A percentile compares a stretch with the other conserved stretches of the same genome.
Evolutionary conservation across 2,888 invertebrate species (phyloP).

Genomic region (Orthosia cruda): DNA sequence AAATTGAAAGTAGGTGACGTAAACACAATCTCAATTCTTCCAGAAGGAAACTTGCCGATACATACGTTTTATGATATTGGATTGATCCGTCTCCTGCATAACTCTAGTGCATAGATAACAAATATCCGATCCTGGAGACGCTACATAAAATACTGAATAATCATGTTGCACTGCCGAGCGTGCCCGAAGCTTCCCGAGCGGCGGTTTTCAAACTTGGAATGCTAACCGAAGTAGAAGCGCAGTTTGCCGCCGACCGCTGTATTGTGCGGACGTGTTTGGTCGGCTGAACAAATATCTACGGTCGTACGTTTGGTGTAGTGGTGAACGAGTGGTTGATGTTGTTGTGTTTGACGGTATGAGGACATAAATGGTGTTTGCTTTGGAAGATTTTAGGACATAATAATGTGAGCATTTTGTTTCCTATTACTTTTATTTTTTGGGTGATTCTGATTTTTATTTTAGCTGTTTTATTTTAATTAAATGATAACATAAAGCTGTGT

Average conservation of each 20-base stretch:
- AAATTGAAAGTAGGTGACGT: constrained; percentile 15
- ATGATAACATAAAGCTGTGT: background rate
- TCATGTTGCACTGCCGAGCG: constrained; percentile 74
- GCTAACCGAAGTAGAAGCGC: constrained; percentile 72
- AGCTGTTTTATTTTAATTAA: background rate
- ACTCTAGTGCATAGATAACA: constrained; percentile 70
- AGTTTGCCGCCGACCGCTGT: constrained; percentile 78
- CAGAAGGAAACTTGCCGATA: constrained; percentile 36
- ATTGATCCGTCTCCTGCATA: constrained; percentile 60
- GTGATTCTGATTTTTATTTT: background rate
- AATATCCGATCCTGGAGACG: constrained; percentile 63
- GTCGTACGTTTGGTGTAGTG: constrained; percentile 75
- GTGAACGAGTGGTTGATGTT: constrained; percentile 76
- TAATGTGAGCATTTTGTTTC: constrained; percentile 49
- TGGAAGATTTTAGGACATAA: constrained; percentile 57
- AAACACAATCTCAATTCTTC: constrained; percentile 35
- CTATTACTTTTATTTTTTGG: background rate
- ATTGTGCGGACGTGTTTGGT: constrained; percentile 69
- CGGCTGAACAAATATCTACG: constrained; percentile 50
- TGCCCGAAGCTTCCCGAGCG: constrained; percentile 76
- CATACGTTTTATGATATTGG: constrained; percentile 61
- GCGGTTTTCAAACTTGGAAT: constrained; percentile 77
- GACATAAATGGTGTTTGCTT: constrained; percentile 70
- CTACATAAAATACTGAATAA: constrained; percentile 71
- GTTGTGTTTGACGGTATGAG: constrained; percentile 70